Evolutionary conservation across 2,797 vertebrate species (phyloP), one percentile per base, ranked within the genome.

Genomic region (Sebastes elongatus): DNA sequence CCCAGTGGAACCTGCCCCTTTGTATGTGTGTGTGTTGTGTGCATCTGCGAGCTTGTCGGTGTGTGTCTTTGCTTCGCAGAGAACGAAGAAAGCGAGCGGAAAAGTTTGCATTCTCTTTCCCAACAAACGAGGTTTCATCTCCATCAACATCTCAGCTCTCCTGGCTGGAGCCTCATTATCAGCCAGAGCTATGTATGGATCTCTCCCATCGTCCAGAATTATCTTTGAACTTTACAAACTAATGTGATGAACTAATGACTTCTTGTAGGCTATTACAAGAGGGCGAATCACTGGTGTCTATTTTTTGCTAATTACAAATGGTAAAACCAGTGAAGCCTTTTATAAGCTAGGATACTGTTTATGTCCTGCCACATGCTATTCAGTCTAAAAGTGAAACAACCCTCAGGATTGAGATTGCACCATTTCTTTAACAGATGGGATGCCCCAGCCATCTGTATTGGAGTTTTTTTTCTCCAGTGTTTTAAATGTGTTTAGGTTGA

Each of bases 281-380:
- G 89, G 92, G 91, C 86, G 74, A 89, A 94, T 94, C 92, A 91
- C 87, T 86, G 81, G 88, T 87, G 91, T 94, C 92, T 95, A 94
- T 94, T 94, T 93, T 94, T 94, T 93, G 92, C 94, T 95, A 95
- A 95, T 94, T 95, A 92, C 93, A 94, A 95, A 94, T 92, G 90
- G 87, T 95, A 93, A 95, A 94, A 93, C 88, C 92, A 94, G 88
- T 73, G 91, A 87, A 95, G 93, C 93, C 84, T 94, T 95, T 95
- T 94, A 94, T 93, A 94, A 94, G 93, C 90, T 86, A 52, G 78
- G 90, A 88, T 93, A 74, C 90, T 92, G 89, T 94, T 95, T 94
- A 92, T 92, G 88, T 82, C n/a, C 76, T 89, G 92, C 94, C 94
- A 94, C 93, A 94, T 94, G 94, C 91, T 92, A 94, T 92, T 94